phyloP scores from a whole-genome alignment of 2,797 vertebrate genomes.

The Falco rusticolus region DNA sequence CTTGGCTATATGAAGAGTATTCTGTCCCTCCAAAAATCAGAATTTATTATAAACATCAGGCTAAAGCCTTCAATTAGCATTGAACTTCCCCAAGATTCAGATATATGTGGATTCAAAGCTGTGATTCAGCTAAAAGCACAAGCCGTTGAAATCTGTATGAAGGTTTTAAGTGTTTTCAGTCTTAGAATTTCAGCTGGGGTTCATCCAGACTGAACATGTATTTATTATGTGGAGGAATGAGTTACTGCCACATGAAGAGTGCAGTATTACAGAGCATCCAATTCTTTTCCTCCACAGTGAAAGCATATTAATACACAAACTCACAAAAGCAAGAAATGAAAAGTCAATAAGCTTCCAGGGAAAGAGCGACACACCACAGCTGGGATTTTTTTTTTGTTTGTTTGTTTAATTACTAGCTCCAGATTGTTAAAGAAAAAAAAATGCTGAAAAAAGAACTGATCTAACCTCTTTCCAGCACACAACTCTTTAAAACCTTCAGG shows the following conservation, averaged over 20 bases:
- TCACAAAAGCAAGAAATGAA: constrained; percentile 10
- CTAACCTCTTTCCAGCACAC: neutral
- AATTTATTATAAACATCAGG: neutral
- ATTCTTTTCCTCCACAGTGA: neutral
- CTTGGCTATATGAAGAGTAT: neutral
- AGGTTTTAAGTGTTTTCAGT: neutral
- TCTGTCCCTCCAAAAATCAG: neutral
- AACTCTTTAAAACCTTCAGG: neutral
- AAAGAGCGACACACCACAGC: constrained; percentile 1
- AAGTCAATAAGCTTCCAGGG: neutral
- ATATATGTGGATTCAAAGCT: neutral
- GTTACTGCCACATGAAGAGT: neutral
- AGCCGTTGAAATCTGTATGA: neutral
- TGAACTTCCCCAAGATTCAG: neutral
- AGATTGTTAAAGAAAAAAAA: constrained; percentile 43
- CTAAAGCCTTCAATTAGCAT: neutral
- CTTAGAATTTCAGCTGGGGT: constrained; percentile 3
- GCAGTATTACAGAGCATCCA: neutral
- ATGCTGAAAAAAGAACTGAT: neutral
- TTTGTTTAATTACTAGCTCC: neutral
- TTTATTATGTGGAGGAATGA: constrained; percentile 45
- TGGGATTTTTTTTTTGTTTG: neutral
- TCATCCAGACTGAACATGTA: neutral
- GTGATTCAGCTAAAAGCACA: neutral
- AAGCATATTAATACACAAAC: neutral